Conservation (phyloP, 2,888 invertebrate species). For the Auanema sp. region DNA sequence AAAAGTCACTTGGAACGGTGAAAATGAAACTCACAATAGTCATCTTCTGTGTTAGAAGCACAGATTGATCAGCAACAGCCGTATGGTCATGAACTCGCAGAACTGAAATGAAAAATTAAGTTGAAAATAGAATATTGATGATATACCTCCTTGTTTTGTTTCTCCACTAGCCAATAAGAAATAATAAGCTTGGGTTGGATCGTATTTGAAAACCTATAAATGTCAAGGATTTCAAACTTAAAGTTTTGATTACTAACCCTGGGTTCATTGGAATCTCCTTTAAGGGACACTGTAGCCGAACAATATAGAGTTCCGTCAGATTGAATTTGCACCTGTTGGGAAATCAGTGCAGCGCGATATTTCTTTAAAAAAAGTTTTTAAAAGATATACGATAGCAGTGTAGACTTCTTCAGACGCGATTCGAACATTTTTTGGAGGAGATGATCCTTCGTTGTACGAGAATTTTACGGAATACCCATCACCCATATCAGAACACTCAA, state of each 20-base stretch:
- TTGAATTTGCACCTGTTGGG: no score
- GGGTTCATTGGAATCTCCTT: constrained; percentile 5
- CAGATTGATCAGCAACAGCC: background rate
- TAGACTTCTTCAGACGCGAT: background rate
- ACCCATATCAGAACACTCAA: no score
- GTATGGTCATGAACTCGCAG: background rate
- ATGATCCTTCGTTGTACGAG: background rate
- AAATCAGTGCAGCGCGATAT: no score
- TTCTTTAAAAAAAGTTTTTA: no score
- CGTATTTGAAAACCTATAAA: constrained; percentile 7
- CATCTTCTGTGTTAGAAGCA: background rate
- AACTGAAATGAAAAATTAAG: constrained; percentile 5
- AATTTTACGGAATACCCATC: no score
- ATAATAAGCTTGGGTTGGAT: constrained; percentile 6
- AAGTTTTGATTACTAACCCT: no score
- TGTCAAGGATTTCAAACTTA: no score
- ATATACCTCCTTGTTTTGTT: constrained; percentile 4
- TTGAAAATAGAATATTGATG: background rate
- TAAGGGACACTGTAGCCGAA: constrained; percentile 6
- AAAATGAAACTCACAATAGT: constrained; percentile 10
- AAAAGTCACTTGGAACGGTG: constrained; percentile 10
- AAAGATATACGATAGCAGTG: no score
- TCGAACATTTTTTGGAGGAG: background rate
- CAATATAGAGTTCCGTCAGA: constrained; percentile 13
- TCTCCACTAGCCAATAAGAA: constrained; percentile 18